These are phyloP conservation scores for Zygothrica quintamaculata DNA, from an alignment of 2,888 invertebrate genomes.

Conservation along the genomic window DNA sequence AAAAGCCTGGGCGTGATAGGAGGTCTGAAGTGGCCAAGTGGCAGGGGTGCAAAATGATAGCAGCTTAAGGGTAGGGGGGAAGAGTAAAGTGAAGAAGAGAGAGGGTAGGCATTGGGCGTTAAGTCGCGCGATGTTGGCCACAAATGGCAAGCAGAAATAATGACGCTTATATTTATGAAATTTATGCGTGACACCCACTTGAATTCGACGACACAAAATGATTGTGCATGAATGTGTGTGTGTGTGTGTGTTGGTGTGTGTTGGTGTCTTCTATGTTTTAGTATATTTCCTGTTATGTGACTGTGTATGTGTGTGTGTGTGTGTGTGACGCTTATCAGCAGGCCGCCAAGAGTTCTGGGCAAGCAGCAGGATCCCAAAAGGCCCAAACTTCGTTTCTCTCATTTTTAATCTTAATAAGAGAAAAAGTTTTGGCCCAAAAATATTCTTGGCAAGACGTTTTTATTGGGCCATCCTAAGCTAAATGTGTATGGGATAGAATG, in stretches of 20 bases:
- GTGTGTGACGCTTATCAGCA: conserved; percentile 67
- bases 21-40: too few relatives aligned
- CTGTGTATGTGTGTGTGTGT: conserved; percentile 23
- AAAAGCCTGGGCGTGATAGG: conserved; percentile 54
- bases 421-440: conserved; percentile 54
- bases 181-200: conserved; percentile 82
- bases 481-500: background rate
- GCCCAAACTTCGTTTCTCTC: conserved; percentile 61
- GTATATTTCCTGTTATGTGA: too few relatives aligned
- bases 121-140: conserved; percentile 65
- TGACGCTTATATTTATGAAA: conserved; percentile 81
- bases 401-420: conserved; percentile 79
- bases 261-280: too few relatives aligned
- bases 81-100: too few relatives aligned
- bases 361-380: conserved; percentile 30
- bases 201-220: conserved; percentile 34
- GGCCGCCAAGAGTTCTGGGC: conserved; percentile 52
- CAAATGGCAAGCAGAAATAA: conserved; percentile 74
- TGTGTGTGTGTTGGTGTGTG: conserved; percentile 14
- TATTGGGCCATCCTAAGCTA: conserved; percentile 34
- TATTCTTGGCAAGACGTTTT: conserved; percentile 51
- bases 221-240: background rate
- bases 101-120: conserved; percentile 27
- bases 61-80: too few relatives aligned
- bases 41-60: too few relatives aligned